Conservation (phyloP, 2,888 invertebrate species). For the Drosophila recens region DNA sequence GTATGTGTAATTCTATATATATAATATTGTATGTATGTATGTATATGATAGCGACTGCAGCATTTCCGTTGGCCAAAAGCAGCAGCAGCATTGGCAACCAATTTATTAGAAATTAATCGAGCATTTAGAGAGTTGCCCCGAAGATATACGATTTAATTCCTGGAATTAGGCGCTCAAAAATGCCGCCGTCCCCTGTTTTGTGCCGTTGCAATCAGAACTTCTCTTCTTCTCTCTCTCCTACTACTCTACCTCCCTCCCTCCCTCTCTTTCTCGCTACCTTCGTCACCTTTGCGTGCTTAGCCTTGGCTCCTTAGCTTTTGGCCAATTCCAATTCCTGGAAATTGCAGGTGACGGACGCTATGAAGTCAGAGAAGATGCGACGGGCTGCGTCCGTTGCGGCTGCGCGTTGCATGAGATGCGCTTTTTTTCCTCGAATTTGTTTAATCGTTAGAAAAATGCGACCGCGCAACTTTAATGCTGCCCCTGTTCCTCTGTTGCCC, state of each 20-base stretch:
- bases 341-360: constrained; percentile 82
- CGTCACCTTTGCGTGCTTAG: constrained; percentile 40
- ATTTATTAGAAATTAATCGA: constrained; percentile 82
- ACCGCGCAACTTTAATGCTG: constrained; percentile 58
- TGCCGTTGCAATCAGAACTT: constrained; percentile 60
- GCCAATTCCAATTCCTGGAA: constrained; percentile 74
- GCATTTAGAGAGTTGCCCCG: constrained; percentile 70
- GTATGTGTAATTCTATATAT: constrained; percentile 69
- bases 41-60: constrained; percentile 43
- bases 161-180: constrained; percentile 78
- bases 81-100: constrained; percentile 48
- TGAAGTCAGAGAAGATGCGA: constrained; percentile 36
- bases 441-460: constrained; percentile 84
- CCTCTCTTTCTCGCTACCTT: constrained; percentile 3
- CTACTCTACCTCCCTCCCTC: neutral
- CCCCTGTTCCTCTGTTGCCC: neutral
- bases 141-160: constrained; percentile 84
- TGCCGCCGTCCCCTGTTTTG: constrained; percentile 51
- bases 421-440: constrained; percentile 85
- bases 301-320: constrained; percentile 32
- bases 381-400: constrained; percentile 51
- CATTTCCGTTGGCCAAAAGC: constrained; percentile 56
- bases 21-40: constrained; percentile 34
- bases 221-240: constrained; percentile 12
- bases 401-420: constrained; percentile 79